A percentile compares a stretch with the other conserved stretches of the same genome.
Evolutionary conservation across 2,113 vertebrate species (phyloP).

Genomic region (Scolopax mira): DNA sequence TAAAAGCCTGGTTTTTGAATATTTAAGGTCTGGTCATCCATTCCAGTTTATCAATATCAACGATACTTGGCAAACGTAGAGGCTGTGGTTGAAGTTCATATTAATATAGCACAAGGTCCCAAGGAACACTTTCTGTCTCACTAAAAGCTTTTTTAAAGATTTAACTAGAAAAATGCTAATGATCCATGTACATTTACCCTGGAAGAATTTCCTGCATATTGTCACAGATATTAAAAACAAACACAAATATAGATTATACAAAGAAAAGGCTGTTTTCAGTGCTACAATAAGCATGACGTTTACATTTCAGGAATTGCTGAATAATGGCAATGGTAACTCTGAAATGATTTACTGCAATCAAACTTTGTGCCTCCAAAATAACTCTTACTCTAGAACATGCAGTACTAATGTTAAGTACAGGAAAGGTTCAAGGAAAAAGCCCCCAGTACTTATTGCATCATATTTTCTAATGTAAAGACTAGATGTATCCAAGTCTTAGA

Average conservation of each 20-base stretch:
- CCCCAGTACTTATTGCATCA: neutral
- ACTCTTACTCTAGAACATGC: neutral
- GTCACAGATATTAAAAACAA: neutral
- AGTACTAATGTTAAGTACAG: neutral
- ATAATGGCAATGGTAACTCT: neutral
- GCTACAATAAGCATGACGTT: neutral
- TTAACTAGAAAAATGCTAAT: neutral
- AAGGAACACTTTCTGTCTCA: neutral
- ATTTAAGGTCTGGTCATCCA: neutral
- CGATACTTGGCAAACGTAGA: neutral
- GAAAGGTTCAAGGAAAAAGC: neutral
- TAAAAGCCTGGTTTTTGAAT: neutral
- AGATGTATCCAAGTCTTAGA: neutral
- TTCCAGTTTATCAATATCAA: neutral
- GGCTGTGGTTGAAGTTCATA: neutral
- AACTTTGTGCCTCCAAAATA: neutral
- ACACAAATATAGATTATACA: neutral
- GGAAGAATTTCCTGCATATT: neutral
- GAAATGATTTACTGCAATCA: neutral
- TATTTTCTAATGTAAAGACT: neutral
- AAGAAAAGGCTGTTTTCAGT: neutral
- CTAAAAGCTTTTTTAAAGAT: slow-evolving; percentile 25
- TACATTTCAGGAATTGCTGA: neutral
- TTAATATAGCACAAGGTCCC: neutral
- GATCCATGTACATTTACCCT: neutral